Conservation (phyloP, 2,797 vertebrate species). For the Fringilla coelebs region DNA sequence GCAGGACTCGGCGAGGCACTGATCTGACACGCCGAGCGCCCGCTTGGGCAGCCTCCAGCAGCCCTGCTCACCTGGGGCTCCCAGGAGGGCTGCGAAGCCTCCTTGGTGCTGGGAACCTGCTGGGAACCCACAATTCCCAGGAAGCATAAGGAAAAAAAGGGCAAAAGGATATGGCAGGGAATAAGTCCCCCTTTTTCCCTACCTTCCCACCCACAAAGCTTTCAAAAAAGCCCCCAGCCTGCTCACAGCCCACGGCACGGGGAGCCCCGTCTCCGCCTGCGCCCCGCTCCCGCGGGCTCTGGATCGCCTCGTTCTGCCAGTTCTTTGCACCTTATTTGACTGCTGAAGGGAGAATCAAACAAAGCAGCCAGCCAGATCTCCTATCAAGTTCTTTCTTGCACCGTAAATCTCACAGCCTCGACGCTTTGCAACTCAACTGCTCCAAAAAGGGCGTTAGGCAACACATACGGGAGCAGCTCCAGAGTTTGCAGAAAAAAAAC, state of each 20-base stretch:
- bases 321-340: conserved; percentile 74
- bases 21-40: neutral
- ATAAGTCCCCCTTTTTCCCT: neutral
- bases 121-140: neutral
- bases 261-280: conserved; percentile 23
- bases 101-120: neutral
- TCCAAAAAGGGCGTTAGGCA: conserved; percentile 48
- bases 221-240: neutral
- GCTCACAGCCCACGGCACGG: neutral
- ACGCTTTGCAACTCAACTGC: conserved; percentile 19
- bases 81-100: neutral
- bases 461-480: neutral
- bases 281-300: conserved; percentile 36
- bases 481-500: neutral
- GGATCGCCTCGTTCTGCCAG: conserved; percentile 69
- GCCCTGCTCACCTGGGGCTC: neutral
- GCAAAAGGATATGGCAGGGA: neutral
- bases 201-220: neutral
- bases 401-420: conserved; percentile 50
- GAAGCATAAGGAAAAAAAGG: neutral
- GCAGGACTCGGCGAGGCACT: neutral
- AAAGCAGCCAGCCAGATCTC: conserved; percentile 59
- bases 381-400: conserved; percentile 76
- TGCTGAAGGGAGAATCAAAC: conserved; percentile 63
- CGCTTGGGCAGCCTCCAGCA: neutral